These are phyloP conservation scores for Athene cunicularia DNA, from an alignment of 2,113 vertebrate genomes.

Conservation along the genomic window DNA sequence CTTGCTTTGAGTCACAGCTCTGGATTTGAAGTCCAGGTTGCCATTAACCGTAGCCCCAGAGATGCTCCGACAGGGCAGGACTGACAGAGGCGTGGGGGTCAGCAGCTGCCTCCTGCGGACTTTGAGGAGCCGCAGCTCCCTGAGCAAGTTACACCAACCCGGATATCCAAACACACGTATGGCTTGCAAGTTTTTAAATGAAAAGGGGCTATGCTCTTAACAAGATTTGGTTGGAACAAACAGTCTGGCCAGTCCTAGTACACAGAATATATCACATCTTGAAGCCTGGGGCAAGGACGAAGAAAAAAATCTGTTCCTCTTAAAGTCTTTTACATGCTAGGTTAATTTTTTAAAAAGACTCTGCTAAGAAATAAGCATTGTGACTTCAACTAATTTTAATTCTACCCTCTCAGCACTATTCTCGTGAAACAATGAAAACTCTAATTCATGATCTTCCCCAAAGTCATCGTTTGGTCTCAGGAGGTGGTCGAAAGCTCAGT, in stretches of 20 bases:
- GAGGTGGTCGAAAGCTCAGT: conserved; percentile 36
- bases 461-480: conserved; percentile 35
- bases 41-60: fast-evolving
- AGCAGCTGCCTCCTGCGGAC: not conserved
- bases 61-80: not conserved
- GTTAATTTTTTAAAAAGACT: not conserved
- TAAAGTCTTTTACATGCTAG: not conserved
- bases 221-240: not conserved
- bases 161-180: fast-evolving
- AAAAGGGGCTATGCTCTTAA: too few species aligned
- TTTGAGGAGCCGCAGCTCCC: not conserved
- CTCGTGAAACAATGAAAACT: not conserved
- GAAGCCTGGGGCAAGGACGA: not conserved
- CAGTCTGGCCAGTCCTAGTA: not conserved
- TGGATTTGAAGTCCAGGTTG: not conserved
- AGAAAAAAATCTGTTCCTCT: not conserved
- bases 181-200: not conserved
- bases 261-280: not conserved
- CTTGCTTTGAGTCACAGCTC: not conserved
- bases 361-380: not conserved
- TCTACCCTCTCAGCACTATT: not conserved
- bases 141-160: not conserved
- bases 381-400: not conserved
- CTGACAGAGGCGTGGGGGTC: not conserved
- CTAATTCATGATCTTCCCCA: conserved; percentile 27